A percentile compares a stretch with the other conserved stretches of the same genome.
Conservation (phyloP, 2,113 vertebrate genomes). For the Leuciscus idus region DNA sequence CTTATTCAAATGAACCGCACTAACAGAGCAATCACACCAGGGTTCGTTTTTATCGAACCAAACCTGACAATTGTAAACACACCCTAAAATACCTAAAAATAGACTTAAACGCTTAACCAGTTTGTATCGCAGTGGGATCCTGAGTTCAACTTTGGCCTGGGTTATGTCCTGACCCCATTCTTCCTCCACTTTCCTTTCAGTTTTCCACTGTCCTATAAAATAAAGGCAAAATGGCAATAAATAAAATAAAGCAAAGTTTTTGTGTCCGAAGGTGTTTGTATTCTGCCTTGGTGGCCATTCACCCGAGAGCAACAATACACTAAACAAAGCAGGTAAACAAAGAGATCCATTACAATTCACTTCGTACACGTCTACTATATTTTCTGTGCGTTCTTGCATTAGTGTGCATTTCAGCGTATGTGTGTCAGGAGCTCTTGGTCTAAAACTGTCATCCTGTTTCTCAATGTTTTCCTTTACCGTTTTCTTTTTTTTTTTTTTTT, state of each 20-base stretch:
- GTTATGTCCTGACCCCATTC: background rate
- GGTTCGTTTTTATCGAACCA: no score
- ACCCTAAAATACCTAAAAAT: background rate
- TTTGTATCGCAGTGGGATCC: background rate
- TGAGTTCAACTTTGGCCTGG: background rate
- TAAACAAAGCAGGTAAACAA: constrained; percentile 9
- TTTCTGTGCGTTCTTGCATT: constrained; percentile 4
- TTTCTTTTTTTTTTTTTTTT: background rate
- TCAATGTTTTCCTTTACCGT: constrained; percentile 33
- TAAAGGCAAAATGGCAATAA: background rate
- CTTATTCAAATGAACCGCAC: no score
- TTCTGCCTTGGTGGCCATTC: background rate
- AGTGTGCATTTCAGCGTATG: constrained; percentile 17
- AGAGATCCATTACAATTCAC: constrained; percentile 2
- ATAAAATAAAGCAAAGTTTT: background rate
- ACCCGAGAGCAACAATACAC: background rate
- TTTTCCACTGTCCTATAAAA: background rate
- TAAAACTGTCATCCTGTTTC: constrained; percentile 49
- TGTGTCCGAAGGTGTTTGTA: background rate
- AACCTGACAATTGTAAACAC: no score
- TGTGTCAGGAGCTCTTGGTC: constrained; percentile 29
- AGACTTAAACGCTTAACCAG: background rate
- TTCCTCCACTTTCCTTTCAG: background rate
- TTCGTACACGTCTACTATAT: background rate
- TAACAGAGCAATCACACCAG: no score